phyloP scores from a whole-genome alignment of 2,888 invertebrate species.

The Coleophora deauratella region DNA sequence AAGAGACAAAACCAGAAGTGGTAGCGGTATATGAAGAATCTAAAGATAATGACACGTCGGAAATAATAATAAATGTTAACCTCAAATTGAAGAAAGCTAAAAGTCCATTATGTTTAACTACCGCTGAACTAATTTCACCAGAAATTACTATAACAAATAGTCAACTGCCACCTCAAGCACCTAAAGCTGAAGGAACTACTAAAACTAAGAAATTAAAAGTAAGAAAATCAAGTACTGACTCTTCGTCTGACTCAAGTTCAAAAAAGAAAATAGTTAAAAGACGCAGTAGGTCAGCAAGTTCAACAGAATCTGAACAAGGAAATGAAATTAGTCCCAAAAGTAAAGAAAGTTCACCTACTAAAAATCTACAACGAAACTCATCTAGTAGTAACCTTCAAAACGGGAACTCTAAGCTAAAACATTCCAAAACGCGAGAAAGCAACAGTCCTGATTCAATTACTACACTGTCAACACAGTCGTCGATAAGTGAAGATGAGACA shows the following conservation, averaged over 20 bases:
- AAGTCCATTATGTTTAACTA: constrained; percentile 30
- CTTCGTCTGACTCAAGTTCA: constrained; percentile 45
- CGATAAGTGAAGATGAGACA: constrained; percentile 64
- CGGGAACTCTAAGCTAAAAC: constrained; percentile 41
- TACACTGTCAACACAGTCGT: constrained; percentile 69
- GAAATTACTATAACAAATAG: constrained; percentile 59
- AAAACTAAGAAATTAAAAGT: constrained; percentile 55
- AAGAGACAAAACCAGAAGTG: constrained; percentile 40
- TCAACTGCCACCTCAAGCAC: constrained; percentile 66
- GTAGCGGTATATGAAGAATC: constrained; percentile 44
- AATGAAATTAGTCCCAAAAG: constrained; percentile 40
- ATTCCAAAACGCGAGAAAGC: constrained; percentile 57
- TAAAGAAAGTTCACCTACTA: constrained; percentile 27
- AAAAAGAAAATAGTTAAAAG: constrained; percentile 59
- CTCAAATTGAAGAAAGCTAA: constrained; percentile 58
- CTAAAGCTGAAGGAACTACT: constrained; percentile 48
- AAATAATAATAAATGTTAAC: constrained; percentile 62
- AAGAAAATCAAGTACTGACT: constrained; percentile 54
- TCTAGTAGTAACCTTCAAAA: constrained; percentile 41
- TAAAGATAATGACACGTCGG: constrained; percentile 55
- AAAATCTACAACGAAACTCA: constrained; percentile 32
- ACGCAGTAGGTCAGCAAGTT: constrained; percentile 59
- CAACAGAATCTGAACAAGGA: constrained; percentile 55
- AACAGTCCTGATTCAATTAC: constrained; percentile 63
- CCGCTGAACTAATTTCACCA: constrained; percentile 49